Evolutionary conservation across 2,888 invertebrate genomes (phyloP).

Genomic region (Chironomus tentans): DNA sequence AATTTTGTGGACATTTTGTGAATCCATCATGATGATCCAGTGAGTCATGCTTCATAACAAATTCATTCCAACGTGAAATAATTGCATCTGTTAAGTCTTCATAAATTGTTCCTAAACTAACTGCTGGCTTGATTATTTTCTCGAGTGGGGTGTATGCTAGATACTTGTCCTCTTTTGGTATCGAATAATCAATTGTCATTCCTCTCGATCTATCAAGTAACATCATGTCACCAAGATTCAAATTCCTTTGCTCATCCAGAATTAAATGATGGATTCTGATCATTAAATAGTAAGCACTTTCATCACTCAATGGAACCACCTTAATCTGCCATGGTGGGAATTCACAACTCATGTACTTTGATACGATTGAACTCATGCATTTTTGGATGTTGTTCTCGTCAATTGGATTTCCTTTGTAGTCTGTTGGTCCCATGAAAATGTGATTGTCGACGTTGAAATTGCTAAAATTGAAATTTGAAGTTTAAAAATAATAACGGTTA

Average conservation of each 20-base stretch:
- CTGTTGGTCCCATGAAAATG: slow-evolving; percentile 52
- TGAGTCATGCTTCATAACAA: slow-evolving; percentile 68
- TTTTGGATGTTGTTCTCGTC: slow-evolving; percentile 68
- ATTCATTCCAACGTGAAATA: slow-evolving; percentile 71
- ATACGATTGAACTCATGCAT: slow-evolving; percentile 65
- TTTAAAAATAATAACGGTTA: neutral
- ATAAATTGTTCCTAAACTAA: slow-evolving; percentile 52
- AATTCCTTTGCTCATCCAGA: slow-evolving; percentile 56
- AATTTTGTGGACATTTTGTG: slow-evolving; percentile 32
- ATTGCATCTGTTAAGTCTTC: slow-evolving; percentile 58
- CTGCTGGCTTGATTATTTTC: slow-evolving; percentile 53
- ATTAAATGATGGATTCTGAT: slow-evolving; percentile 68
- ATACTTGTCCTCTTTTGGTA: slow-evolving; percentile 23
- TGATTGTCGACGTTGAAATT: slow-evolving; percentile 55
- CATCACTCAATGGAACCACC: slow-evolving; percentile 51
- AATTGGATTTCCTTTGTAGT: slow-evolving; percentile 59
- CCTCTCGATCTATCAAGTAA: slow-evolving; percentile 43
- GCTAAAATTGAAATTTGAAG: neutral
- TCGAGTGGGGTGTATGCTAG: slow-evolving; percentile 45
- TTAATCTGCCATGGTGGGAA: slow-evolving; percentile 75
- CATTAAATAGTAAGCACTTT: slow-evolving; percentile 52
- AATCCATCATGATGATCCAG: slow-evolving; percentile 53
- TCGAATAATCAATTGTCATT: slow-evolving; percentile 4
- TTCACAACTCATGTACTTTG: slow-evolving; percentile 63
- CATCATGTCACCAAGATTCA: slow-evolving; percentile 66